Evolutionary conservation across 2,888 invertebrate genomes (phyloP).

Genomic region (Bugula neritina): DNA sequence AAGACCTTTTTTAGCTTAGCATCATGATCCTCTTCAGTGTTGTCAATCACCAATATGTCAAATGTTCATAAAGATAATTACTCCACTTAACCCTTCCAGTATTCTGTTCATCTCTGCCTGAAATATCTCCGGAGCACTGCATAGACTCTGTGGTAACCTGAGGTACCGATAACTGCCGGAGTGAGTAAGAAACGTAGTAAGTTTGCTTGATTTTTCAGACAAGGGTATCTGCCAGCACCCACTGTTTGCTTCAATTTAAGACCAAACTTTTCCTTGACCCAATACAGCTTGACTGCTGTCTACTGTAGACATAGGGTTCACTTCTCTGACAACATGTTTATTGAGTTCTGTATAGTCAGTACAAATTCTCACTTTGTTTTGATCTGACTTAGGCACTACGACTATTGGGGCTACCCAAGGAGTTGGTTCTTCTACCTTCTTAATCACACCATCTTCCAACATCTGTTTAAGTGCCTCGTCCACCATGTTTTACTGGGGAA

Average conservation of each 20-base stretch:
- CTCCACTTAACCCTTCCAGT: not conserved
- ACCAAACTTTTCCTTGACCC: not conserved
- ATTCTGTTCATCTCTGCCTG: not conserved
- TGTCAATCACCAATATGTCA: not conserved
- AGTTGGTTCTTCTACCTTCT: not conserved
- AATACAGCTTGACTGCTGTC: not conserved
- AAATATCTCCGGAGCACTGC: not conserved
- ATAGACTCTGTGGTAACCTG: not conserved
- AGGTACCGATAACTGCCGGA: not conserved
- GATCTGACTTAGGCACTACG: not conserved
- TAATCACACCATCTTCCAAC: not conserved
- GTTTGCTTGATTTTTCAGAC: not conserved
- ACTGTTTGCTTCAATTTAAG: not conserved
- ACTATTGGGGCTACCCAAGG: not conserved
- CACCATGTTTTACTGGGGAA: not conserved
- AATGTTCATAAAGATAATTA: not conserved
- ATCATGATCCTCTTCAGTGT: not conserved
- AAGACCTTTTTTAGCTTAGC: not conserved
- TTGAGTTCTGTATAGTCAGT: conserved; percentile 1
- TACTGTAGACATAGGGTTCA: not conserved
- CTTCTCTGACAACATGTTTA: not conserved
- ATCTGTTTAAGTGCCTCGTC: not conserved
- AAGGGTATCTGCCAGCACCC: conserved; percentile 5
- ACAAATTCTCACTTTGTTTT: not conserved
- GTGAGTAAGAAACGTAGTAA: not conserved